A percentile compares a stretch with the other conserved stretches of the same genome.
phyloP scores from a whole-genome alignment of 1,140 invertebrate genomes.

The Temnothorax nylanderi region DNA sequence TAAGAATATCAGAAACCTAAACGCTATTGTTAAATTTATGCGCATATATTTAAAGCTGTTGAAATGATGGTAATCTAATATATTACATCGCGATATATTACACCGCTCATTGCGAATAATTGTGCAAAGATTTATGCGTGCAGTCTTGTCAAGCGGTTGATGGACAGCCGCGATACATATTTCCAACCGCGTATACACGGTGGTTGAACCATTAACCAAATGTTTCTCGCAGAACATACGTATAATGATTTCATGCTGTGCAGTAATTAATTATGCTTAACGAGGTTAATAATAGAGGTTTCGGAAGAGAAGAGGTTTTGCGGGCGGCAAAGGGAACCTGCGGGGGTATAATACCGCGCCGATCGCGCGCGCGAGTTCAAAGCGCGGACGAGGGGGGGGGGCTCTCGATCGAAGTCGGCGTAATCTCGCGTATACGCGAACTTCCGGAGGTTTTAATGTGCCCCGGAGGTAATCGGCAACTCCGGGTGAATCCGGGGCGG shows the following conservation, averaged over 20 bases:
- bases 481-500: constrained; percentile 6
- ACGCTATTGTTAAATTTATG: neutral
- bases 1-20: neutral
- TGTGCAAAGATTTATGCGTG: constrained; percentile 1
- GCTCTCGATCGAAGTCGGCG: constrained; percentile 46
- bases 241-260: constrained; percentile 58
- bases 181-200: neutral
- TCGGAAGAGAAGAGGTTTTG: constrained; percentile 7
- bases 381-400: neutral
- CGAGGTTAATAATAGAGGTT: constrained; percentile 44
- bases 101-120: neutral
- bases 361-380: constrained; percentile 38
- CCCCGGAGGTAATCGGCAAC: constrained; percentile 61
- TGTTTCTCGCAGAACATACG: constrained; percentile 30
- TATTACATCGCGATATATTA: neutral
- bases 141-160: neutral
- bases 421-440: constrained; percentile 26
- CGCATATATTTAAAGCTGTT: neutral
- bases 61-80: neutral
- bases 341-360: neutral
- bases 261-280: constrained; percentile 62
- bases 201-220: constrained; percentile 54
- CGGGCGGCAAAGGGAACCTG: neutral
- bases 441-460: constrained; percentile 60
- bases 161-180: constrained; percentile 17